A percentile compares a stretch with the other conserved stretches of the same genome.
Evolutionary conservation across 64 coral and sea anemone genomes (phyloP).

Genomic region (Pachyseris speciosa): DNA sequence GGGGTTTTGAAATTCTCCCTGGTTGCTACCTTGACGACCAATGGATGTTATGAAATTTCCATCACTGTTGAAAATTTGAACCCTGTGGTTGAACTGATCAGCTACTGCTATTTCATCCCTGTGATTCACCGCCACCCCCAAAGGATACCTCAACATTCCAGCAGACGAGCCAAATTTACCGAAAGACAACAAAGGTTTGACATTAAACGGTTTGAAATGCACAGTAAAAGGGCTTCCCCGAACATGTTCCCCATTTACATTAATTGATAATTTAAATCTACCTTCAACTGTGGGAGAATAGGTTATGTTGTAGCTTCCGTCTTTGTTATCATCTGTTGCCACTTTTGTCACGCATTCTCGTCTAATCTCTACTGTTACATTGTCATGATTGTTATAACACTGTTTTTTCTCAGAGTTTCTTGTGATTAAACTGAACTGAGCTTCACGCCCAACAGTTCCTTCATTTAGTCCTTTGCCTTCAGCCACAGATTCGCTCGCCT

Average conservation of each 20-base stretch:
- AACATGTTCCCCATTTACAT: no score
- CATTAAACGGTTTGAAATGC: background rate
- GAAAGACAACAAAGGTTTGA: no score
- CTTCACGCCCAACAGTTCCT: conserved; percentile 11
- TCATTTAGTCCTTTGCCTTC: background rate
- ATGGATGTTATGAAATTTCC: conserved; percentile 11
- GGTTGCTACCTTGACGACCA: background rate
- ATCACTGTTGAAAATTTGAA: conserved; percentile 33
- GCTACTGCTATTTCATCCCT: background rate
- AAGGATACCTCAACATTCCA: background rate
- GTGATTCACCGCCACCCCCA: background rate
- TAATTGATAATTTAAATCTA: background rate
- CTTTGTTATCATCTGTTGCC: no score
- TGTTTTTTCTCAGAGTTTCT: background rate
- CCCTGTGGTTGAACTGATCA: background rate
- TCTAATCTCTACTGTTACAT: background rate
- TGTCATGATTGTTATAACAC: background rate
- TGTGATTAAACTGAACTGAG: conserved; percentile 11
- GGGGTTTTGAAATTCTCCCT: background rate
- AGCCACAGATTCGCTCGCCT: no score
- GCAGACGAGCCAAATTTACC: no score
- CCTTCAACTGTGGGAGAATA: conserved; percentile 47
- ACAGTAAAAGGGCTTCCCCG: no score
- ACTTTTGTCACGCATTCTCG: no score
- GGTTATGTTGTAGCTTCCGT: background rate